phyloP scores from a whole-genome alignment of 2,888 invertebrate species.

The Tipula helvola region DNA sequence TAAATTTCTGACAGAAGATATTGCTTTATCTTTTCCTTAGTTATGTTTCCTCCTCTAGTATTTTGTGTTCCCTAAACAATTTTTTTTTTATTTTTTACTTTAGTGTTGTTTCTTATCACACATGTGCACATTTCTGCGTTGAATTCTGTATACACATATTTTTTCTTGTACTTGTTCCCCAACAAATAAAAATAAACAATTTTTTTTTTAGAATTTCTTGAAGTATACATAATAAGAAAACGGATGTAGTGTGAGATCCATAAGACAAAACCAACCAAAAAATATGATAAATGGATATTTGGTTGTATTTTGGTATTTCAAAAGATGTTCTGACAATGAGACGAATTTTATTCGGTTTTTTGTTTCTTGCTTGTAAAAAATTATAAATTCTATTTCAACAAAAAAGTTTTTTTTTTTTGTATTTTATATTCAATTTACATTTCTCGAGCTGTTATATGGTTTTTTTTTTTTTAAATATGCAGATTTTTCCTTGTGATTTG shows the following conservation, averaged over 20 bases:
- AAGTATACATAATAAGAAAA: background rate
- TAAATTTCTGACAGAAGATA: constrained; percentile 41
- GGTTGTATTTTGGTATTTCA: background rate
- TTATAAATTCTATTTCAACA: background rate
- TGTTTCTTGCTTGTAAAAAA: background rate
- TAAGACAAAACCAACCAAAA: background rate
- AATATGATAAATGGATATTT: background rate
- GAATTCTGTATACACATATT: background rate
- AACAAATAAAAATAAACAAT: background rate
- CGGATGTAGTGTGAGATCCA: background rate
- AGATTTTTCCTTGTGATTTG: background rate
- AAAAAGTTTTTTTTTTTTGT: background rate
- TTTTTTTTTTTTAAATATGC: background rate
- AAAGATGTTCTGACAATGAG: background rate
- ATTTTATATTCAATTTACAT: background rate
- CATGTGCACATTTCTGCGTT: constrained; percentile 11
- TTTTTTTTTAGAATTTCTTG: background rate
- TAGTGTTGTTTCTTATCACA: constrained; percentile 6
- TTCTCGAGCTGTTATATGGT: background rate
- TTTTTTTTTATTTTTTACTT: background rate
- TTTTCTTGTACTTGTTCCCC: background rate
- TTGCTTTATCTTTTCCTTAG: constrained; percentile 34
- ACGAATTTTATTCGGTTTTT: background rate
- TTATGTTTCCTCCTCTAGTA: background rate
- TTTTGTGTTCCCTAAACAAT: background rate